Percentiles rank a stretch among this genome's conserved stretches.
These are phyloP conservation scores for Sanderia malayensis DNA, from an alignment of 30 jellyfish, hydroid and myxozoan species.

Conservation along the genomic window DNA sequence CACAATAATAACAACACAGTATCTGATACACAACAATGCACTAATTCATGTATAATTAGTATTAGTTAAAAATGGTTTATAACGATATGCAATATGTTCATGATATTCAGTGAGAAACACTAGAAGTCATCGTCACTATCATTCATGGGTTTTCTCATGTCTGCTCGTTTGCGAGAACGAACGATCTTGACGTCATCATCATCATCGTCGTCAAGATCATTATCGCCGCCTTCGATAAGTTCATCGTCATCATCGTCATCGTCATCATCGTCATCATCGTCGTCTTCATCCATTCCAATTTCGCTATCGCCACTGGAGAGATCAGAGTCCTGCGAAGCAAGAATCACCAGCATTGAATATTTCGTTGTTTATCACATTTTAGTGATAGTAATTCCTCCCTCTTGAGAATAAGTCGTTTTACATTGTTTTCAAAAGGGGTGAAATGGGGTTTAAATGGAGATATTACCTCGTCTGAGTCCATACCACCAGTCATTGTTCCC, in stretches of 20 bases:
- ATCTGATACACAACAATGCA: too few species aligned
- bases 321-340: too few species aligned
- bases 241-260: slow-evolving; percentile 77
- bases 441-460: too few species aligned
- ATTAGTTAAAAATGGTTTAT: not conserved
- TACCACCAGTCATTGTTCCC: slow-evolving; percentile 87
- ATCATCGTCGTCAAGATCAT: slow-evolving; percentile 34
- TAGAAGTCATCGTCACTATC: slow-evolving; percentile 65
- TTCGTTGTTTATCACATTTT: too few species aligned
- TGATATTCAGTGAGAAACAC: too few species aligned
- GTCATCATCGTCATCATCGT: slow-evolving; percentile 76
- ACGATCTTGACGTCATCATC: slow-evolving; percentile 44
- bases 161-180: slow-evolving; percentile 27
- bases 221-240: slow-evolving; percentile 53
- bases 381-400: too few species aligned
- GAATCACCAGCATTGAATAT: too few species aligned
- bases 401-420: too few species aligned
- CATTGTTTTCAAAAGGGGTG: too few species aligned
- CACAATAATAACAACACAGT: too few species aligned
- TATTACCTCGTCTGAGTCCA: slow-evolving; percentile 83
- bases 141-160: slow-evolving; percentile 33
- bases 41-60: too few species aligned
- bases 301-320: slow-evolving; percentile 77
- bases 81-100: too few species aligned
- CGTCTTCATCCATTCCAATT: slow-evolving; percentile 81